A percentile compares a stretch with the other conserved stretches of the same genome.
Conservation (phyloP, 2,797 vertebrate genomes). For the Manis pentadactyla region DNA sequence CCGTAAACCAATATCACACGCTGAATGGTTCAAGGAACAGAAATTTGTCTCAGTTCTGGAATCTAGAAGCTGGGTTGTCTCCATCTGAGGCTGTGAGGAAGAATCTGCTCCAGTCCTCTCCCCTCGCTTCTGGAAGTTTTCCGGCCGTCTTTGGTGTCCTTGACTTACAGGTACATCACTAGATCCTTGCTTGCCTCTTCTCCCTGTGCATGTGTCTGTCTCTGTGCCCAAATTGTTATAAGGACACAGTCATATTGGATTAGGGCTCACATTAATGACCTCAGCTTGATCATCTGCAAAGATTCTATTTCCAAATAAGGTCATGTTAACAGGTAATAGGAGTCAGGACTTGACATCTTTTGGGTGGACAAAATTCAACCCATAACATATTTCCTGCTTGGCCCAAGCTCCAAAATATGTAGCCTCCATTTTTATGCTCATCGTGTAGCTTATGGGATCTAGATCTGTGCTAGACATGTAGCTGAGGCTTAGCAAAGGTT, state of each 20-base stretch:
- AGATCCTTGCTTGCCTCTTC: background rate
- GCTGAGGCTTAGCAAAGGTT: background rate
- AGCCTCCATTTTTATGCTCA: background rate
- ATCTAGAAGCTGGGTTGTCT: background rate
- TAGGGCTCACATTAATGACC: background rate
- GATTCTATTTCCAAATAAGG: background rate
- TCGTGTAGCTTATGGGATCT: fast-evolving
- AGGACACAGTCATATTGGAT: background rate
- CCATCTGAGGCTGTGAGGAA: background rate
- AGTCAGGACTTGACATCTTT: background rate
- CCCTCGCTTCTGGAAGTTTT: fast-evolving
- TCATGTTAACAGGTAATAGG: fast-evolving
- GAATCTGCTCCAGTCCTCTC: fast-evolving
- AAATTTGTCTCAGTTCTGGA: background rate
- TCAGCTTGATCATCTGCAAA: background rate
- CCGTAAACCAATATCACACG: background rate
- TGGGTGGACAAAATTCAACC: background rate
- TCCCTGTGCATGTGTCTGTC: fast-evolving
- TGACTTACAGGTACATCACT: fast-evolving
- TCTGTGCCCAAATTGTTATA: background rate
- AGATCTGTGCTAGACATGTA: fast-evolving
- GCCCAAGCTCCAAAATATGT: background rate
- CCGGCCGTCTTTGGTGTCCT: fast-evolving
- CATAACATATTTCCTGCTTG: too few relatives aligned
- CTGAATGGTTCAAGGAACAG: background rate